Base-by-base conservation (phyloP, 2,113 vertebrate genomes). In the Carettochelys insculpta region DNA sequence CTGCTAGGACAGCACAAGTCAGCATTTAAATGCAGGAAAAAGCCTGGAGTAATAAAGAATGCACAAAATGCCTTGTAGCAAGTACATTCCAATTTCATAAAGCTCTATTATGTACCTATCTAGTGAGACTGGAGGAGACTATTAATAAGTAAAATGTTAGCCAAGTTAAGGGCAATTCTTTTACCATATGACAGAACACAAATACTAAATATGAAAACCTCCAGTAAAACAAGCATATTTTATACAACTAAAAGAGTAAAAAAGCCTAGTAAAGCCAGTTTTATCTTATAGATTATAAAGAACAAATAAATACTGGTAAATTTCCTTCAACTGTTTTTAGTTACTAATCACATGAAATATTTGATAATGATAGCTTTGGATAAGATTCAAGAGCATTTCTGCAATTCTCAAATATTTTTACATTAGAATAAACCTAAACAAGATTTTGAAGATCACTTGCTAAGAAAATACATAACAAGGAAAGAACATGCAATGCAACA, bases 1-100 rank as follows among this genome's bases (percentile, higher is more conserved):
- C 76, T 94, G 95, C 95, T 93, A 96, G 96, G 92, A 77, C 93
- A 97, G 95, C 95, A 96, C 89, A 97, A 96, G 95, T 85, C 93
- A 94, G 90, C 87, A 92, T 87, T 94, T 77, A 97, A 96, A 94
- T 52, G 77, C 77, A 86, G 93, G 91, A 93, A 95, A 94, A 82
- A 95, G 88, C 73, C 80, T 94, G 78, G 71, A 77, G 86, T 94
- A 88, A 89, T 77, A 89, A 97, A 77, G 84, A 91, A 96, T 93
- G 84, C 73, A 92, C 87, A 97, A 95, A 95, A 87, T 71, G 80
- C 78, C 71, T 92, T 80, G 11, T 45, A 94, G 83, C 51, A 94
- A 90, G 43, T 31, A 82, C 24, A 84, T 25, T 73, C 45, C 82
- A 91, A 93, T 83, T 83, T 17, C 77, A 82, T 48, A 82, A 47